Percentiles rank a stretch among this genome's conserved stretches.
These are phyloP conservation scores for Ferrisia virgata DNA, from an alignment of 2,888 invertebrate species.

Conservation along the genomic window DNA sequence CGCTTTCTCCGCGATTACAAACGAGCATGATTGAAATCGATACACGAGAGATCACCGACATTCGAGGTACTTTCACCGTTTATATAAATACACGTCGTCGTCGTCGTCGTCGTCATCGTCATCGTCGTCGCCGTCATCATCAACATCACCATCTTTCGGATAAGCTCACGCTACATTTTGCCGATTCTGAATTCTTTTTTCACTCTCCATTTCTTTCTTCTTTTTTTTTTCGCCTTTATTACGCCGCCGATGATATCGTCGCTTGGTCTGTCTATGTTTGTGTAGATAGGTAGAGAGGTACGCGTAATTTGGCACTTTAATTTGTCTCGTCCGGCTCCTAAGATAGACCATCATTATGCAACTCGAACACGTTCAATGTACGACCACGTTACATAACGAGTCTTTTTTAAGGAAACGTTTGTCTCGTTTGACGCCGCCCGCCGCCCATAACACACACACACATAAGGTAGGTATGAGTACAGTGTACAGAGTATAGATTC, in stretches of 20 bases:
- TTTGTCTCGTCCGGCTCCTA: slow-evolving; percentile 2
- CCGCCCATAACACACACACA: neutral
- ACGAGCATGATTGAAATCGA: slow-evolving; percentile 19
- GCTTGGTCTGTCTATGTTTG: no score
- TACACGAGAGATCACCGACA: slow-evolving; percentile 15
- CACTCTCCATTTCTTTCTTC: no score
- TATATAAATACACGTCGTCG: slow-evolving; percentile 22
- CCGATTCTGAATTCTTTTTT: neutral
- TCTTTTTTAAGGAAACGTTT: neutral
- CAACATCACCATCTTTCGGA: neutral
- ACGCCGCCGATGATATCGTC: no score
- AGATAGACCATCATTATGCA: neutral
- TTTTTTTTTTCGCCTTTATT: no score
- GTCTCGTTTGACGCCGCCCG: neutral
- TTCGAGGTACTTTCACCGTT: slow-evolving; percentile 24
- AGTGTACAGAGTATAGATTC: no score
- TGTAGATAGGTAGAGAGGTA: no score
- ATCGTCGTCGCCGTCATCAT: neutral
- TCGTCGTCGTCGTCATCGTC: neutral
- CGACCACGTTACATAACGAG: neutral
- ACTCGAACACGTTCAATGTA: slow-evolving; percentile 2
- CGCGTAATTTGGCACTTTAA: neutral
- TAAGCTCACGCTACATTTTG: neutral
- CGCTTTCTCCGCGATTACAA: slow-evolving; percentile 19
- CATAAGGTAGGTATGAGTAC: neutral